These are phyloP conservation scores for Cenopis cana DNA, from an alignment of 2,888 invertebrate genomes.

Conservation along the genomic window DNA sequence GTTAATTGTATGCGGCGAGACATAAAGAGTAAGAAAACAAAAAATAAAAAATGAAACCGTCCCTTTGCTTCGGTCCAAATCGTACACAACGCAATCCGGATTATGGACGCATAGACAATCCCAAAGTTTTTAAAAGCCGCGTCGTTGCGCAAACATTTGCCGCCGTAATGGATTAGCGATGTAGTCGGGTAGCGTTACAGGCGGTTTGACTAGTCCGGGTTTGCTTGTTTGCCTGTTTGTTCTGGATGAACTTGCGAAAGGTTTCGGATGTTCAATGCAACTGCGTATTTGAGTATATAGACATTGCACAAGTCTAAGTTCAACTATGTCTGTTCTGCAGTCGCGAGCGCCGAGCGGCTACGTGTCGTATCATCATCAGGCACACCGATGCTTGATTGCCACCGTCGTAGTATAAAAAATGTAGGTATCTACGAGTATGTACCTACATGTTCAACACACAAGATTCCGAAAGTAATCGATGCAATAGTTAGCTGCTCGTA, in stretches of 20 bases:
- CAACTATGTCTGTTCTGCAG: background rate
- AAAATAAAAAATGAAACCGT: conserved; percentile 6
- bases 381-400: too few relatives aligned
- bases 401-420: too few relatives aligned
- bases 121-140: conserved; percentile 47
- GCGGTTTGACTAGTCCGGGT: conserved; percentile 43
- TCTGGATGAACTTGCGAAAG: conserved; percentile 42
- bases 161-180: conserved; percentile 74
- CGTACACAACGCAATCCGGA: conserved; percentile 53
- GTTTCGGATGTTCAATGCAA: conserved; percentile 34
- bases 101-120: conserved; percentile 58
- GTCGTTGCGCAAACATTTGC: conserved; percentile 48
- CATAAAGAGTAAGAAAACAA: background rate
- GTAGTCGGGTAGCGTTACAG: conserved; percentile 66
- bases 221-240: conserved; percentile 38
- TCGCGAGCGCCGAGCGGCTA: too few relatives aligned
- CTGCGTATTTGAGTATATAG: conserved; percentile 12
- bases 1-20: background rate
- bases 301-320: conserved; percentile 12
- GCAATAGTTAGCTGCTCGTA: too few relatives aligned
- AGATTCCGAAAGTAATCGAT: too few relatives aligned
- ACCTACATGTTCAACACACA: too few relatives aligned
- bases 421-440: too few relatives aligned
- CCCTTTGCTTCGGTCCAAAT: conserved; percentile 12
- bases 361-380: too few relatives aligned